phyloP scores from a whole-genome alignment of 2,888 invertebrate genomes.

The Neoscelio sp. region DNA sequence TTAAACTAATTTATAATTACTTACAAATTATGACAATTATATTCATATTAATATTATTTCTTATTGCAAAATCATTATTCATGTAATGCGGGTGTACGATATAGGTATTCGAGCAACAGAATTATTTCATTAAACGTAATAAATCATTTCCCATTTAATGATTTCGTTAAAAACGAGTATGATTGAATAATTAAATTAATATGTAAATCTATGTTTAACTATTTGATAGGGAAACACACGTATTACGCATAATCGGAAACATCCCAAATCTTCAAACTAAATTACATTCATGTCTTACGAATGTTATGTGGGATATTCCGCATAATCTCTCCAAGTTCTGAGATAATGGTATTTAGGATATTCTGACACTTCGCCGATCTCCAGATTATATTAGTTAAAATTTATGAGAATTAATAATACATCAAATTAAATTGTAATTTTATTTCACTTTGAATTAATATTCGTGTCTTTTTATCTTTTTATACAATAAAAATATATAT shows the following conservation, averaged over 20 bases:
- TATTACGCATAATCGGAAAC: conserved; percentile 16
- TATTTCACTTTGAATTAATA: too few species aligned
- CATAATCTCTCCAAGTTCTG: conserved; percentile 47
- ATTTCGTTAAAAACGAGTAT: too few species aligned
- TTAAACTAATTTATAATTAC: conserved; percentile 1
- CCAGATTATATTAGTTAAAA: conserved; percentile 31
- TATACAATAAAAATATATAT: too few species aligned
- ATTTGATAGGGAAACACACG: not conserved
- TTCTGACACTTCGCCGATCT: conserved; percentile 41
- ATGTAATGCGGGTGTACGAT: too few species aligned
- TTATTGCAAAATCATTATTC: too few species aligned
- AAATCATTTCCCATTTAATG: too few species aligned
- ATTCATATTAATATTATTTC: too few species aligned
- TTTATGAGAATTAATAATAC: conserved; percentile 2
- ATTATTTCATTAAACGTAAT: too few species aligned
- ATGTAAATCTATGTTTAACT: not conserved
- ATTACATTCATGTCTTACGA: conserved; percentile 59
- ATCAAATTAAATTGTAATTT: too few species aligned
- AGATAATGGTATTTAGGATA: conserved; percentile 53
- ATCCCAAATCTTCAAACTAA: conserved; percentile 40
- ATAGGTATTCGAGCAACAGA: too few species aligned
- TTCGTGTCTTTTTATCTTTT: too few species aligned
- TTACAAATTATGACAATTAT: too few species aligned
- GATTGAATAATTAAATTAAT: conserved; percentile 11
- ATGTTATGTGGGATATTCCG: conserved; percentile 48